Percentiles rank a stretch among this genome's conserved stretches.
Evolutionary conservation across 2,888 invertebrate species (phyloP).

Genomic region (Lydus trimaculatus): DNA sequence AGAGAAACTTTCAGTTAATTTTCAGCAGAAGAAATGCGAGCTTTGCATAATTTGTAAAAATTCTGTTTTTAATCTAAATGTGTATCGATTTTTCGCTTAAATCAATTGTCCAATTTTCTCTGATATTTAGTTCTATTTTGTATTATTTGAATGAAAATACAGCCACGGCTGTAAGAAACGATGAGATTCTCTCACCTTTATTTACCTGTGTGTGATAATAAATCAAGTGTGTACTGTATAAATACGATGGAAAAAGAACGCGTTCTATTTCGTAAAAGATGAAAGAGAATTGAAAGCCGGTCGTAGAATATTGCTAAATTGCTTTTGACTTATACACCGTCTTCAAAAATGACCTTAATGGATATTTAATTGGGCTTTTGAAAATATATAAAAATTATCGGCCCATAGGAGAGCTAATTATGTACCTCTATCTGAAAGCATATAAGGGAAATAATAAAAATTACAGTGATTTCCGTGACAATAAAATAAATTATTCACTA

Average conservation of each 20-base stretch:
- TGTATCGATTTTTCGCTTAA: neutral
- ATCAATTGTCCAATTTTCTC: neutral
- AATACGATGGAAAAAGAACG: too few relatives aligned
- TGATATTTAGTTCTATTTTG: too few relatives aligned
- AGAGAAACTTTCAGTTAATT: neutral
- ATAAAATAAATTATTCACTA: constrained; percentile 36
- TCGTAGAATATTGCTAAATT: too few relatives aligned
- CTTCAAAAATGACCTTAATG: neutral
- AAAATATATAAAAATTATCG: too few relatives aligned
- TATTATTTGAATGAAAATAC: neutral
- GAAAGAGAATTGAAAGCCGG: too few relatives aligned
- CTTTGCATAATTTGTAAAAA: neutral
- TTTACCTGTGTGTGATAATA: too few relatives aligned
- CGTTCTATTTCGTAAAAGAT: too few relatives aligned
- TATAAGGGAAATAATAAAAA: neutral
- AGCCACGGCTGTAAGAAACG: neutral
- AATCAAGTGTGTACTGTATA: too few relatives aligned
- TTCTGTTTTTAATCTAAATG: neutral
- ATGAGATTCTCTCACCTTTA: neutral
- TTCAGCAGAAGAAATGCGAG: neutral
- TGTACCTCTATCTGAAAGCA: too few relatives aligned
- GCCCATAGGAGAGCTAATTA: too few relatives aligned
- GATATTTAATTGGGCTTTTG: neutral
- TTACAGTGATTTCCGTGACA: constrained; percentile 28
- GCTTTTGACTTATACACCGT: neutral